Conservation (phyloP, 2,113 vertebrate genomes). For the Alouatta palliata region DNA sequence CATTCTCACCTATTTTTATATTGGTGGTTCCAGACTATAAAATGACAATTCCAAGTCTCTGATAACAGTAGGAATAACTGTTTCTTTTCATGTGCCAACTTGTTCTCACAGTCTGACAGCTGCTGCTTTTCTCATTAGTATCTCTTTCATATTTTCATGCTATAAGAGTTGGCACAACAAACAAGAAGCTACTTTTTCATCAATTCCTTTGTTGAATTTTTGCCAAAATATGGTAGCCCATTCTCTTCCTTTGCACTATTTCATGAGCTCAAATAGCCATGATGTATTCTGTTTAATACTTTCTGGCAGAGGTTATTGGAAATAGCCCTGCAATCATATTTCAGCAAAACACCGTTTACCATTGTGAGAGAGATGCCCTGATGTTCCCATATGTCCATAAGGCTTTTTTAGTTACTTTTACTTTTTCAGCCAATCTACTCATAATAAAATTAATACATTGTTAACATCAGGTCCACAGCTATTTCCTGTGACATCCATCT, state of each 20-base stretch:
- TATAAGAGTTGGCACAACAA: slow-evolving; percentile 28
- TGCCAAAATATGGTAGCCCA: background rate
- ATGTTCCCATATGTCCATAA: slow-evolving; percentile 51
- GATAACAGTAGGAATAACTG: slow-evolving; percentile 28
- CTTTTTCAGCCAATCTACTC: slow-evolving; percentile 51
- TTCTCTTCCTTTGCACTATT: slow-evolving; percentile 7
- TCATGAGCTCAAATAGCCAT: slow-evolving; percentile 34
- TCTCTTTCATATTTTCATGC: slow-evolving; percentile 51
- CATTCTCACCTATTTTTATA: background rate
- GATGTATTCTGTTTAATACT: slow-evolving; percentile 57
- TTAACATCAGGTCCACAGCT: slow-evolving; percentile 29
- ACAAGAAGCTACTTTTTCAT: slow-evolving; percentile 25
- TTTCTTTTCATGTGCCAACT: slow-evolving; percentile 4
- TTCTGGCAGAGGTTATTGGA: slow-evolving; percentile 55
- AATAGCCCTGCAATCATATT: slow-evolving; percentile 55
- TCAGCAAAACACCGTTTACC: slow-evolving; percentile 6
- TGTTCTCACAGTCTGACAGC: slow-evolving; percentile 26
- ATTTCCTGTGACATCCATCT: slow-evolving; percentile 49
- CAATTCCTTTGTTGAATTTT: slow-evolving; percentile 54
- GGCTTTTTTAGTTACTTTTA: slow-evolving; percentile 33
- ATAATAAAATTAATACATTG: slow-evolving; percentile 67
- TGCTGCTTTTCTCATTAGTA: slow-evolving; percentile 56
- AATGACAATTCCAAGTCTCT: slow-evolving; percentile 45
- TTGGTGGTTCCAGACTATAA: background rate
- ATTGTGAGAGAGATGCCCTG: slow-evolving; percentile 35